phyloP scores from a whole-genome alignment of 1,140 invertebrate species.

The Stegodyphus mimosarum region DNA sequence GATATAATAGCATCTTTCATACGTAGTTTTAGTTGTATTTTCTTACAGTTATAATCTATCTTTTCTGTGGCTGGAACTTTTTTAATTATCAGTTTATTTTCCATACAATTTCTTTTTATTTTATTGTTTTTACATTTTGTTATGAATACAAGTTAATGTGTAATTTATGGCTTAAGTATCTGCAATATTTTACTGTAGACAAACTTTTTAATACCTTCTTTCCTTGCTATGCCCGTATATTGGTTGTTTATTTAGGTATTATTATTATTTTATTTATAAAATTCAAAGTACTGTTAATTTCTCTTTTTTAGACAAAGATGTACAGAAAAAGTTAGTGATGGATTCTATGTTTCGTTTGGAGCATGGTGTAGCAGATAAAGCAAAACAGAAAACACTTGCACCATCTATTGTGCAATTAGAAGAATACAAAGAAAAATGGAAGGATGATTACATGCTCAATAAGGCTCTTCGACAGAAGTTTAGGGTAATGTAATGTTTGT shows the following conservation, averaged over 20 bases:
- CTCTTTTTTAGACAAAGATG: slow-evolving; percentile 81
- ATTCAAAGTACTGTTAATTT: neutral
- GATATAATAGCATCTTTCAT: too few relatives aligned
- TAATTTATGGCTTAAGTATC: too few relatives aligned
- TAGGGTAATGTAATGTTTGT: slow-evolving; percentile 74
- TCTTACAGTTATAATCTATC: too few relatives aligned
- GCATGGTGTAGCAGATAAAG: slow-evolving; percentile 85
- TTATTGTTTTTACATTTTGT: too few relatives aligned
- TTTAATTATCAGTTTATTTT: too few relatives aligned
- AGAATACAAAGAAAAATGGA: slow-evolving; percentile 83
- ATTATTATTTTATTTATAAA: neutral
- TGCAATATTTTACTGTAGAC: too few relatives aligned
- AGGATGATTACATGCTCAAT: slow-evolving; percentile 92
- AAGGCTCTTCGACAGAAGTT: slow-evolving; percentile 83
- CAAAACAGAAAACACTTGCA: slow-evolving; percentile 77
- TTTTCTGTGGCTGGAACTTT: too few relatives aligned
- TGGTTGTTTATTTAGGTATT: neutral
- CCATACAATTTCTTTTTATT: too few relatives aligned
- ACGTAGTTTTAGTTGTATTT: too few relatives aligned
- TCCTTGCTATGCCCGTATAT: too few relatives aligned
- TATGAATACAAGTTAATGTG: too few relatives aligned
- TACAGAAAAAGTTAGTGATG: slow-evolving; percentile 85
- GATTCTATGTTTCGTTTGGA: slow-evolving; percentile 97
- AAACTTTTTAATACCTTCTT: too few relatives aligned
- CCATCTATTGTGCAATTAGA: slow-evolving; percentile 80